Base-by-base conservation (phyloP, 2,113 vertebrate genomes). In the Spheniscus mendiculus region DNA sequence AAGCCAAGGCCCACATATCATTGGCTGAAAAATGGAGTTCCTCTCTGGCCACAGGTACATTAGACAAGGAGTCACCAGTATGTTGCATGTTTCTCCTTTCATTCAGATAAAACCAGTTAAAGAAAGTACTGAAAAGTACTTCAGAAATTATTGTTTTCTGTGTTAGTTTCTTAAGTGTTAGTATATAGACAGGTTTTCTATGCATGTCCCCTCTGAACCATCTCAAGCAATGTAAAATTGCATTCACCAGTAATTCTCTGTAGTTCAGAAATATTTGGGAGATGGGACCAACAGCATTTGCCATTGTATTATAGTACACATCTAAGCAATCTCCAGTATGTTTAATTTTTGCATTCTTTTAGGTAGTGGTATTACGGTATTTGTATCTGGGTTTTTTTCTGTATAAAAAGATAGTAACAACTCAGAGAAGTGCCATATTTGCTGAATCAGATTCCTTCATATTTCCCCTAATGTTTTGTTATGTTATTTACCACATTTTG, bases 1-100 rank as follows among this genome's bases (percentile, higher is more conserved):
- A 99, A 99, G 86, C 99, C 99, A 89, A 97, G 99, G 47, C 99
- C 99, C 86, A 99, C 99, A 0, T 99, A 99, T 94, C 98, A 97
- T 42, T 99, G 99, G 99, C 98, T 99, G 56, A 99, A 98, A 96
- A 99, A 99, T 20, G 99, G 99, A 86, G 77, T 49, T 79, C 98
- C 99, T 71, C 96, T 99, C 85, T 94, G 96, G 90, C 95, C 98
- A 21, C 98, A 99, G 99, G 99, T 99, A 99, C 83, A 20, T 45
- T 50, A n/a, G n/a, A n/a, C 4, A 10, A 38, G 13, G 55, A 89
- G 21, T 27, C 53, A 36, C 9, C 17, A 85, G 10, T 12, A 6
- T 52, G 26, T 20, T 80, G 18, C 44, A 32, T 30, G 27, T 40
- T 94, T 78, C 58, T 81, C 6, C 34, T 85, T 80, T 69, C 32